Evolutionary conservation across 2,888 invertebrate genomes (phyloP).

Genomic region (Lithosia quadra): DNA sequence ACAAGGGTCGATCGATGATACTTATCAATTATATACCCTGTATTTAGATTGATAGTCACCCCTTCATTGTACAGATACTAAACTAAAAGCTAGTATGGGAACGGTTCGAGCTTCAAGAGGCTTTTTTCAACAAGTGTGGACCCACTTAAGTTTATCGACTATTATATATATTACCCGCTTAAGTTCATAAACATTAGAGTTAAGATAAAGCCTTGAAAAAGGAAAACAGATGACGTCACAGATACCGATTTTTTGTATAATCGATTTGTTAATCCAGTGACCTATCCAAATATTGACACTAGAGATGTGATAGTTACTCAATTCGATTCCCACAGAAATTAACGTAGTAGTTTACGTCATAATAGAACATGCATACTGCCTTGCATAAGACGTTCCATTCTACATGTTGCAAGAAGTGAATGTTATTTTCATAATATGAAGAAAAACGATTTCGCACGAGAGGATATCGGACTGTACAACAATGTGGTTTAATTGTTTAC

Average conservation of each 20-base stretch:
- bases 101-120: slow-evolving; percentile 42
- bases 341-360: slow-evolving; percentile 30
- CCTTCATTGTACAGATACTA: slow-evolving; percentile 66
- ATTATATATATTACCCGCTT: not conserved
- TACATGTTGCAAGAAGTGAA: slow-evolving; percentile 29
- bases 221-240: not conserved
- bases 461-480: slow-evolving; percentile 4
- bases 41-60: slow-evolving; percentile 59
- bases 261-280: no score
- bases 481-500: not conserved
- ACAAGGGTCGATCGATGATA: slow-evolving; percentile 78
- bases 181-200: slow-evolving; percentile 7
- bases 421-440: not conserved
- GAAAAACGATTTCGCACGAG: slow-evolving; percentile 6
- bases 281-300: not conserved
- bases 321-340: not conserved
- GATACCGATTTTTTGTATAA: not conserved
- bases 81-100: slow-evolving; percentile 61
- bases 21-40: slow-evolving; percentile 75
- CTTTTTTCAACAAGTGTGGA: slow-evolving; percentile 26
- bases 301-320: no score
- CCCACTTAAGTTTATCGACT: slow-evolving; percentile 23
- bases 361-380: slow-evolving; percentile 24
- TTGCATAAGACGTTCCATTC: slow-evolving; percentile 35
- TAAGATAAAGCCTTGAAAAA: not conserved